phyloP scores from a whole-genome alignment of 2,888 invertebrate species.

The Ophion ventricosus region DNA sequence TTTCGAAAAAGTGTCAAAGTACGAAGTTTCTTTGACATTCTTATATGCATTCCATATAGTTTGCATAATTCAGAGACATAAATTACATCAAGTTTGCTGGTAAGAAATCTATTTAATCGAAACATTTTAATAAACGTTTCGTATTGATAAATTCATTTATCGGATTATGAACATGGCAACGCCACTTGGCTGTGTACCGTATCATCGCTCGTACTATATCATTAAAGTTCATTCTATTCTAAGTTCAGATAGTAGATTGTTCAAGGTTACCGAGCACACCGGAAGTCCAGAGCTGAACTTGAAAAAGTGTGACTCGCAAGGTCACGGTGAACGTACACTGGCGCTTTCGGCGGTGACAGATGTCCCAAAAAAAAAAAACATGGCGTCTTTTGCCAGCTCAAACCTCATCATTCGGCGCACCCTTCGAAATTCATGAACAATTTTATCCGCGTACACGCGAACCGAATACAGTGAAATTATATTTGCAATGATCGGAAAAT shows the following conservation, averaged over 20 bases:
- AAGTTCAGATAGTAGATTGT: neutral
- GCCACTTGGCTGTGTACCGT: constrained; percentile 64
- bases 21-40: neutral
- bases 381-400: constrained; percentile 10
- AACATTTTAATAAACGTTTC: too few species aligned
- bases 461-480: neutral
- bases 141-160: neutral
- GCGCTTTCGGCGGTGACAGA: neutral
- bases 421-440: constrained; percentile 7
- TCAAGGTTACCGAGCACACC: constrained; percentile 19
- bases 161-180: neutral
- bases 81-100: neutral
- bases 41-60: neutral
- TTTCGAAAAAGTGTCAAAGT: neutral
- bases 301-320: neutral
- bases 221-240: neutral
- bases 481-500: constrained; percentile 11
- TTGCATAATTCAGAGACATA: neutral
- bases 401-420: neutral
- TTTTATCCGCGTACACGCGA: neutral
- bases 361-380: constrained; percentile 37
- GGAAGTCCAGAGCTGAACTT: constrained; percentile 1
- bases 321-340: constrained; percentile 9
- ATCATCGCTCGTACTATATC: constrained; percentile 64
- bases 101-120: neutral